These are phyloP conservation scores for Cetoscarus ocellatus DNA, from an alignment of 2,797 vertebrate genomes.

Conservation along the genomic window DNA sequence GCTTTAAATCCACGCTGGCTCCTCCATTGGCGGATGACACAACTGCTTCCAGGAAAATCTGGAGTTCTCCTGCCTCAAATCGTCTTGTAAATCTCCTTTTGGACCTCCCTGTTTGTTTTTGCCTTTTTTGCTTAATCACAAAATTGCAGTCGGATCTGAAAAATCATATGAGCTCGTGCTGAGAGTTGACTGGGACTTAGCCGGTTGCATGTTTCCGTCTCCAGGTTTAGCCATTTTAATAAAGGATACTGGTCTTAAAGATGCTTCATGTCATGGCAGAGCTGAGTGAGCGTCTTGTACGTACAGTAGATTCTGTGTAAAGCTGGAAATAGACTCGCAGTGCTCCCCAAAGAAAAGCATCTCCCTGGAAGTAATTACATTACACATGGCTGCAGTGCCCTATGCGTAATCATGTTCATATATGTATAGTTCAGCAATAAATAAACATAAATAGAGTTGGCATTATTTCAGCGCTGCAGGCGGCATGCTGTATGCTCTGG, in stretches of 20 bases:
- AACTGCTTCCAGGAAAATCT: slow-evolving; percentile 82
- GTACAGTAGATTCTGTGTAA: not conserved
- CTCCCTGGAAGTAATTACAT: slow-evolving; percentile 52
- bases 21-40: slow-evolving; percentile 78
- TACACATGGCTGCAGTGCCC: slow-evolving; percentile 36
- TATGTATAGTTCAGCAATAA: slow-evolving; percentile 54
- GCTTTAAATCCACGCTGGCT: slow-evolving; percentile 82
- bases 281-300: slow-evolving; percentile 1
- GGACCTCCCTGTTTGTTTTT: slow-evolving; percentile 53
- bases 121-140: slow-evolving; percentile 57
- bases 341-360: slow-evolving; percentile 41
- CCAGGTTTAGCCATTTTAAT: not conserved
- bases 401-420: slow-evolving; percentile 48
- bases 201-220: slow-evolving; percentile 11
- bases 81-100: slow-evolving; percentile 73
- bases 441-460: slow-evolving; percentile 65
- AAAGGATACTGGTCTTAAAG: not conserved
- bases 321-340: slow-evolving; percentile 5
- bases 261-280: not conserved
- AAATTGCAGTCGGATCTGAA: slow-evolving; percentile 64
- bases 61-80: slow-evolving; percentile 75
- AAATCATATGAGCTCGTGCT: slow-evolving; percentile 55
- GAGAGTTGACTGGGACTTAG: slow-evolving; percentile 52
- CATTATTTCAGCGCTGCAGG: slow-evolving; percentile 63
- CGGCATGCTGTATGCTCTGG: slow-evolving; percentile 40